These are phyloP conservation scores for Hyperoplus lanceolatus DNA, from an alignment of 2,797 vertebrate species.

Conservation along the genomic window DNA sequence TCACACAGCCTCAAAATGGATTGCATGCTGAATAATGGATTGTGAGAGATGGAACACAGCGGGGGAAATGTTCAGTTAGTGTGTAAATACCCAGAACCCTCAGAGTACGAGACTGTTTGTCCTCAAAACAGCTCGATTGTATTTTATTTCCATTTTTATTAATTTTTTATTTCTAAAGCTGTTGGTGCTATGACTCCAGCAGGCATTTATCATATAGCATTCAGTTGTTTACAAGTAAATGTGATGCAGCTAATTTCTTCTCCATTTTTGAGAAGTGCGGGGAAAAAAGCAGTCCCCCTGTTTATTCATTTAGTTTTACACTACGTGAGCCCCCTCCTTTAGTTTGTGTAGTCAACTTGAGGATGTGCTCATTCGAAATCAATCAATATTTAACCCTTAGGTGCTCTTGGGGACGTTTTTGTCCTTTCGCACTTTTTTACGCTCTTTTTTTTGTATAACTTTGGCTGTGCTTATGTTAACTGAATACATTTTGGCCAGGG, in stretches of 20 bases:
- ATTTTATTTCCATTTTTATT: slow-evolving; percentile 17
- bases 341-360: slow-evolving; percentile 44
- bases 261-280: neutral
- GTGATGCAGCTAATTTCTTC: neutral
- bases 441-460: too few relatives aligned
- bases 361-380: slow-evolving; percentile 51
- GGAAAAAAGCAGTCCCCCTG: slow-evolving; percentile 8
- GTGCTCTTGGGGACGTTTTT: neutral
- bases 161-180: neutral
- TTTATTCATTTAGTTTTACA: slow-evolving; percentile 29
- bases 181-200: neutral
- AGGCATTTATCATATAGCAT: slow-evolving; percentile 20
- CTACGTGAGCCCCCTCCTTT: slow-evolving; percentile 7
- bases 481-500: too few relatives aligned
- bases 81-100: slow-evolving; percentile 33
- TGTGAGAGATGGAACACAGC: slow-evolving; percentile 56
- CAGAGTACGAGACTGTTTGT: slow-evolving; percentile 11
- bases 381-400: slow-evolving; percentile 69
- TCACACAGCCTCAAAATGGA: slow-evolving; percentile 65
- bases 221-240: slow-evolving; percentile 14
- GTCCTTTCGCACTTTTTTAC: too few relatives aligned
- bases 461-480: too few relatives aligned
- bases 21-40: slow-evolving; percentile 79
- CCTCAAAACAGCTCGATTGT: slow-evolving; percentile 11
- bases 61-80: slow-evolving; percentile 47